Evolutionary conservation across 2,113 vertebrate genomes (phyloP).

Genomic region (Istiophorus platypterus): DNA sequence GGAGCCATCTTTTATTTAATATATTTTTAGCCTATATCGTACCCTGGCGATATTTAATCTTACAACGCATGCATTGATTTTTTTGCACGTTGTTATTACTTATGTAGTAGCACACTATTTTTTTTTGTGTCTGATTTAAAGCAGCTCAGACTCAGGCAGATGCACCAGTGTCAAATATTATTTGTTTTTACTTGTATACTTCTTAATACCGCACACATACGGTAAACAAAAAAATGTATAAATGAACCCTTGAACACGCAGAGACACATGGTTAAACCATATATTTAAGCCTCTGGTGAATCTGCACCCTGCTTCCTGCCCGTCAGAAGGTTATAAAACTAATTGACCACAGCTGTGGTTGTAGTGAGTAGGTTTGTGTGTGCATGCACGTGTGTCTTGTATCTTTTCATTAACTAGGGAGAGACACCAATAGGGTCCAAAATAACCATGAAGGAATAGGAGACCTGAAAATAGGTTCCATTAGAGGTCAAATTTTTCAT

Average conservation of each 20-base stretch:
- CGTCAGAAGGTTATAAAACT: constrained; percentile 69
- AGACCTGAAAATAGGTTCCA: constrained; percentile 16
- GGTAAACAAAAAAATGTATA: not conserved
- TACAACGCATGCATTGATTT: not conserved
- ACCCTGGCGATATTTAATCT: not conserved
- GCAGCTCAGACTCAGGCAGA: not conserved
- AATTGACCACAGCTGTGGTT: constrained; percentile 72
- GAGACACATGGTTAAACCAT: constrained; percentile 29
- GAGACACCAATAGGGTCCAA: not conserved
- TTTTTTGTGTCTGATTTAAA: not conserved
- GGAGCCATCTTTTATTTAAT: not conserved
- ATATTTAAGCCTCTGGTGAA: constrained; percentile 58
- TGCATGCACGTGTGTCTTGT: constrained; percentile 18
- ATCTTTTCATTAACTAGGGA: constrained; percentile 27
- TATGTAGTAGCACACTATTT: not conserved
- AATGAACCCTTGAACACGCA: constrained; percentile 13
- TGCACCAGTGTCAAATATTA: not conserved
- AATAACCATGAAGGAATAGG: constrained; percentile 21
- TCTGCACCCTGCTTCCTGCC: constrained; percentile 65
- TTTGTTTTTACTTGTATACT: not conserved
- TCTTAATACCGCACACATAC: not conserved
- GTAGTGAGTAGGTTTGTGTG: constrained; percentile 27
- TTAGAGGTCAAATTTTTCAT: too few species aligned
- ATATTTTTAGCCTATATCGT: not conserved
- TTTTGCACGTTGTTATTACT: not conserved